Base-by-base conservation (phyloP, 2,797 vertebrate genomes). In the Lagodon rhomboides region DNA sequence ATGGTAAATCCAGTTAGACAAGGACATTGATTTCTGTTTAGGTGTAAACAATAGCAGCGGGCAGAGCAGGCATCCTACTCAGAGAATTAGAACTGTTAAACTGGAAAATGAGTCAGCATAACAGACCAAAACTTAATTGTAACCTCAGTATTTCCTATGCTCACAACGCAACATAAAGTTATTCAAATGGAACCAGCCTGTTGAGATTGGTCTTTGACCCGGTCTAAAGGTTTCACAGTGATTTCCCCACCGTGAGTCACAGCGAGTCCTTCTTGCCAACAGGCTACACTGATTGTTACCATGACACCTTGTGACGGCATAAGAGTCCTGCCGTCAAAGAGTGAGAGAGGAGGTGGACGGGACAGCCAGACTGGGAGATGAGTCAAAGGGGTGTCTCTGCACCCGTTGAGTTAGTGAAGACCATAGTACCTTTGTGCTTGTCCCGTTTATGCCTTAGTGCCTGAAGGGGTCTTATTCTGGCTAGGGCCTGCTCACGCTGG, bases 381-480 rank as follows among this genome's bases (percentile, higher is more conserved):
- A 94, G 91, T 91, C 91, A 93, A 90, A 92, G 87, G 95, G 87
- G 91, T 86, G 94, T 94, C 93, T 88, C 94, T 91, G 93, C 90
- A 94, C 96, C 96, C 96, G 80, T 87, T 95, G 95, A 94, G 94
- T 95, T 94, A 94, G 96, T 94, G 96, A 98, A 98, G 96, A 96
- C 96, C 94, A 94, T 97, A 95, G 97, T 99, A 99, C 98, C 98
- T 99, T 99, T 98, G 95, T 97, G 97, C 97, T 98, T 99, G 97
- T 99, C 97, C 98, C 97, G 97, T 93, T 98, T 98, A 97, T 97
- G 97, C 97, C 98, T 99, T 97, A 98, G 96, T 96, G 97, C 96
- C 96, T 98, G 97, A 97, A 98, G 97, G 97, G 97, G 96, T 98
- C 98, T 99, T 97, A 99, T 96, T 97, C 98, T 99, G 97, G 97